These are phyloP conservation scores for Sclerodermus sp. DNA, from an alignment of 2,888 invertebrate genomes.

Conservation along the genomic window DNA sequence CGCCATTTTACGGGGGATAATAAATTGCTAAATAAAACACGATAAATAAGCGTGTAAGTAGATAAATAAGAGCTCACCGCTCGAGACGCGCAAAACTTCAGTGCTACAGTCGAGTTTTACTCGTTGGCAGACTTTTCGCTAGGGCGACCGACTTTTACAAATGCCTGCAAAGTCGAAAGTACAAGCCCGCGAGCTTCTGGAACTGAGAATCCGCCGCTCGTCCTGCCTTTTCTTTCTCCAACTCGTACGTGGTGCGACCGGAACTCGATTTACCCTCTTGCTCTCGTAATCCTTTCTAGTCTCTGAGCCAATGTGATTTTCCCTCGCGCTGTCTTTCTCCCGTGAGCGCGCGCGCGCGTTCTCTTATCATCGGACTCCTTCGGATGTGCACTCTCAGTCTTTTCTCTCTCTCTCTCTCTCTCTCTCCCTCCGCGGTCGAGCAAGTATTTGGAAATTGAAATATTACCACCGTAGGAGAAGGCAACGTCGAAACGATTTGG, in stretches of 20 bases:
- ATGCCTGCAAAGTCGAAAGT: slow-evolving; percentile 22
- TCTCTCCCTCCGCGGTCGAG: slow-evolving; percentile 4
- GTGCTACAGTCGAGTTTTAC: not conserved
- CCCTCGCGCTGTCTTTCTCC: slow-evolving; percentile 2
- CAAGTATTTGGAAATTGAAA: slow-evolving; percentile 36
- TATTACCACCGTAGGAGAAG: slow-evolving; percentile 33
- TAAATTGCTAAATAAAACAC: slow-evolving; percentile 2
- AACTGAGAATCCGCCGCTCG: slow-evolving; percentile 19
- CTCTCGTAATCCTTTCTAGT: not conserved
- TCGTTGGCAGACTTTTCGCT: not conserved
- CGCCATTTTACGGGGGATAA: no score
- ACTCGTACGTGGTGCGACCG: not conserved
- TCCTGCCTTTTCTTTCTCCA: slow-evolving; percentile 7
- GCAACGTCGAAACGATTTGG: slow-evolving; percentile 45
- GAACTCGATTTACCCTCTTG: not conserved
- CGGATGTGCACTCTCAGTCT: not conserved
- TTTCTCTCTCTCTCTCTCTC: slow-evolving; percentile 1
- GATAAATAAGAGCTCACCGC: slow-evolving; percentile 20
- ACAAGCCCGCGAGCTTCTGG: slow-evolving; percentile 11
- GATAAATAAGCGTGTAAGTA: slow-evolving; percentile 13
- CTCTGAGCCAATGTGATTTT: not conserved
- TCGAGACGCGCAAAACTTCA: slow-evolving; percentile 7
- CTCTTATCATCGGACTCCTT: not conserved
- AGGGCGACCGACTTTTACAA: slow-evolving; percentile 17
- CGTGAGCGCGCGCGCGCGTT: slow-evolving; percentile 3